Evolutionary conservation across 2,113 vertebrate genomes (phyloP).

Genomic region (Microtus pennsylvanicus): DNA sequence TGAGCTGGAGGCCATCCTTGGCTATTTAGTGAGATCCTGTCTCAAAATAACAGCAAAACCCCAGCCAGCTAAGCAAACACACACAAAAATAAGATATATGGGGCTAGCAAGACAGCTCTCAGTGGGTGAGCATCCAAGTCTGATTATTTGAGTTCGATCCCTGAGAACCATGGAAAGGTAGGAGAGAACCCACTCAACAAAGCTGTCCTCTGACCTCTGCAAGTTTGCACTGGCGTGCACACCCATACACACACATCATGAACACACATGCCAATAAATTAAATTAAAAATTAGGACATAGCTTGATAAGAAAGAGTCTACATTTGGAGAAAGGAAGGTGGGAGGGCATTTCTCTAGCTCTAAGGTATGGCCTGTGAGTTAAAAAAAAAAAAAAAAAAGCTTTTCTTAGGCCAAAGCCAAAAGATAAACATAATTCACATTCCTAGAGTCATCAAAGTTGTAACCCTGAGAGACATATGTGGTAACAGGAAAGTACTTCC

Average conservation of each 20-base stretch:
- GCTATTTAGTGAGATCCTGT: not conserved
- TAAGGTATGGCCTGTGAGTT: not conserved
- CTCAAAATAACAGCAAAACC: not conserved
- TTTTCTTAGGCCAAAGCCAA: slow-evolving; percentile 41
- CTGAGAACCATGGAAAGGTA: not conserved
- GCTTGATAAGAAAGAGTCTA: not conserved
- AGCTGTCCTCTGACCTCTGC: not conserved
- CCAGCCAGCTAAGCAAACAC: not conserved
- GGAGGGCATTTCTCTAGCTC: not conserved
- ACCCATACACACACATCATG: not conserved
- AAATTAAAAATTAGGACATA: not conserved
- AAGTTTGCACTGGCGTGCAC: not conserved
- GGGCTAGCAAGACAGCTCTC: not conserved
- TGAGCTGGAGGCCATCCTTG: not conserved
- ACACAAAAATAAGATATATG: not conserved
- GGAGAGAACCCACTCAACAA: not conserved
- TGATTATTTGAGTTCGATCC: not conserved
- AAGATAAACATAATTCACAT: slow-evolving; percentile 6
- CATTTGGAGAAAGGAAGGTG: slow-evolving; percentile 35
- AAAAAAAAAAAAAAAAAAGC: not conserved
- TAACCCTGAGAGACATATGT: not conserved
- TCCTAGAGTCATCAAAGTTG: not conserved
- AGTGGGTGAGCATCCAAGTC: not conserved
- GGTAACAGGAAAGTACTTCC: not conserved
- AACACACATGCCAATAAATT: not conserved